Conservation (phyloP, 2,113 vertebrate species). For the Oostethus manadensis region DNA sequence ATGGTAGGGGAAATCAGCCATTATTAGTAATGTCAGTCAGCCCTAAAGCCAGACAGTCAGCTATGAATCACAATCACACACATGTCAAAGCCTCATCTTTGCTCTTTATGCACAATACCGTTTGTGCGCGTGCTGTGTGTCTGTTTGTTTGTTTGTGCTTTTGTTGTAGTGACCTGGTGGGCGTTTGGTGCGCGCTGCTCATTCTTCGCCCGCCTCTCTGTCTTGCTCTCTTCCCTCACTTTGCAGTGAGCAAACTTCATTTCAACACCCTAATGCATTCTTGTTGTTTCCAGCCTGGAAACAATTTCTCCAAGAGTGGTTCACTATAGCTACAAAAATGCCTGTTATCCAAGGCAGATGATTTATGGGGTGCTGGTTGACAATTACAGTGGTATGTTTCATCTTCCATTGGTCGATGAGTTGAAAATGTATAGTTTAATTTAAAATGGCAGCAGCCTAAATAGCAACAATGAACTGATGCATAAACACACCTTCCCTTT, state of each 20-base stretch:
- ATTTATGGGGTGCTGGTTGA: background rate
- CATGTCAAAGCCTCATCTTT: constrained; percentile 16
- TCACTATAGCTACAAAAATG: background rate
- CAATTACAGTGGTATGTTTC: background rate
- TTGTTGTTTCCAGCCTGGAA: background rate
- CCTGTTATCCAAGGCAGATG: background rate
- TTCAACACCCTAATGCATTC: constrained; percentile 1
- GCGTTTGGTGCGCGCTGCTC: constrained; percentile 23
- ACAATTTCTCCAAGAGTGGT: constrained; percentile 6
- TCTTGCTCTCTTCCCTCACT: constrained; percentile 5
- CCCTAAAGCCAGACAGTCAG: constrained; percentile 14
- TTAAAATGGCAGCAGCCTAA: background rate
- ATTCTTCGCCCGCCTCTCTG: constrained; percentile 10
- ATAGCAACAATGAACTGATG: background rate
- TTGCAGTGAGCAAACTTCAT: constrained; percentile 10
- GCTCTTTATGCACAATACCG: constrained; percentile 13
- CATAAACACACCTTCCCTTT: too few species aligned
- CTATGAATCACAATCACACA: too few species aligned
- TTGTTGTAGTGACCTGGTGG: constrained; percentile 30
- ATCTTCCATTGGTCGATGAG: background rate
- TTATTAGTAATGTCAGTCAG: constrained; percentile 12
- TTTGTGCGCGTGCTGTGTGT: background rate
- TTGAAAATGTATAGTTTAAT: background rate
- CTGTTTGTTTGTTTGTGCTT: constrained; percentile 3
- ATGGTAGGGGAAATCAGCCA: background rate